These are phyloP conservation scores for Paracanthobrama guichenoti DNA, from an alignment of 2,113 vertebrate species.

Conservation along the genomic window DNA sequence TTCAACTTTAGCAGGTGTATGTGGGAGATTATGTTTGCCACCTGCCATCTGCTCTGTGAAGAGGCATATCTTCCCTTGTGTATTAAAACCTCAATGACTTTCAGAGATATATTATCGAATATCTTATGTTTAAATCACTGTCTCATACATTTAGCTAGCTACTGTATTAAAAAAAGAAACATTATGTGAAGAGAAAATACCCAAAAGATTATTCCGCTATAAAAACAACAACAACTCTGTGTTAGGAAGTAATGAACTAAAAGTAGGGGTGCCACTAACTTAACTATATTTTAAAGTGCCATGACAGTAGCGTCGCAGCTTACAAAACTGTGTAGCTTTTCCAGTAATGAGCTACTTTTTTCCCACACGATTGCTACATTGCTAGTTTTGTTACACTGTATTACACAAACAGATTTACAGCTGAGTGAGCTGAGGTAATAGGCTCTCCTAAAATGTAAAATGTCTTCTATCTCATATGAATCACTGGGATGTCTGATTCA, in stretches of 20 bases:
- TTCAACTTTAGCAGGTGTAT: conserved; percentile 30
- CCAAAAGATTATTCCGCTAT: neutral
- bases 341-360: conserved; percentile 7
- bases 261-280: neutral
- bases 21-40: conserved; percentile 25
- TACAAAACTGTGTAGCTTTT: neutral
- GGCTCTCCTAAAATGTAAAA: neutral
- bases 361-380: neutral
- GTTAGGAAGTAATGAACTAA: neutral
- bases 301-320: neutral
- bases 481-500: neutral
- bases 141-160: neutral
- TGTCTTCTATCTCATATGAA: neutral
- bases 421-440: neutral
- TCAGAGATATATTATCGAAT: neutral
- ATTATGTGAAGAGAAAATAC: neutral
- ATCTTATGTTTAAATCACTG: neutral
- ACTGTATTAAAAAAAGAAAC: neutral
- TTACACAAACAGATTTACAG: conserved; percentile 7
- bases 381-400: conserved; percentile 11
- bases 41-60: conserved; percentile 33
- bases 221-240: neutral
- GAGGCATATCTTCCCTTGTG: neutral
- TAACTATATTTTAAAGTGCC: neutral
- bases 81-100: neutral